These are phyloP conservation scores for Ceratothoa steindachneri DNA, from an alignment of 2,888 invertebrate species.

Conservation along the genomic window DNA sequence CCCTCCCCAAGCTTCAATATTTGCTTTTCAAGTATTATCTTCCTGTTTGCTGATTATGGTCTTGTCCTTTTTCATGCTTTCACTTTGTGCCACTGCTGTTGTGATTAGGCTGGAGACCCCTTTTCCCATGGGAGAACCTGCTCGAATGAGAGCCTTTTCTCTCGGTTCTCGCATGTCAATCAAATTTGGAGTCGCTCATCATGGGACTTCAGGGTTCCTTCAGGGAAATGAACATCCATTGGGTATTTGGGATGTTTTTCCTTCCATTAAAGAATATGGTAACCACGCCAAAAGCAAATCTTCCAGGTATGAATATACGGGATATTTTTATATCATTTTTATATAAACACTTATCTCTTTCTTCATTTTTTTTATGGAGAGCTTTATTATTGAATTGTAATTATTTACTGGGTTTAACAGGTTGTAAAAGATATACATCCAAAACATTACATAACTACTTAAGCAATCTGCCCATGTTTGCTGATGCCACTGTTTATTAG, in stretches of 20 bases:
- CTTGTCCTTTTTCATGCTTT: background rate
- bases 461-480: too few species aligned
- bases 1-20: too few species aligned
- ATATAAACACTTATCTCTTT: too few species aligned
- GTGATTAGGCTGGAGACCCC: constrained; percentile 17
- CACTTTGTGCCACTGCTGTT: background rate
- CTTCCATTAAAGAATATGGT: constrained; percentile 40
- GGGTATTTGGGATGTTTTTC: constrained; percentile 25
- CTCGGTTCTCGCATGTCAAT: constrained; percentile 64
- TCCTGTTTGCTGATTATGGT: background rate
- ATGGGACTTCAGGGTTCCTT: background rate
- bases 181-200: constrained; percentile 51
- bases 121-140: constrained; percentile 47
- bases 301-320: constrained; percentile 26
- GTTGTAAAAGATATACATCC: too few species aligned
- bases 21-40: too few species aligned
- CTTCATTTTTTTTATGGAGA: too few species aligned
- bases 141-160: constrained; percentile 69
- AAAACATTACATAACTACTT: too few species aligned
- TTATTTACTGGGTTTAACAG: too few species aligned
- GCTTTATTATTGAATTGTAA: too few species aligned
- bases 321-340: too few species aligned
- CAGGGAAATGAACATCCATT: background rate
- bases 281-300: constrained; percentile 46
- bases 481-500: too few species aligned